phyloP scores from a whole-genome alignment of 2,888 invertebrate genomes.

The Scelioninae gen. 1 region DNA sequence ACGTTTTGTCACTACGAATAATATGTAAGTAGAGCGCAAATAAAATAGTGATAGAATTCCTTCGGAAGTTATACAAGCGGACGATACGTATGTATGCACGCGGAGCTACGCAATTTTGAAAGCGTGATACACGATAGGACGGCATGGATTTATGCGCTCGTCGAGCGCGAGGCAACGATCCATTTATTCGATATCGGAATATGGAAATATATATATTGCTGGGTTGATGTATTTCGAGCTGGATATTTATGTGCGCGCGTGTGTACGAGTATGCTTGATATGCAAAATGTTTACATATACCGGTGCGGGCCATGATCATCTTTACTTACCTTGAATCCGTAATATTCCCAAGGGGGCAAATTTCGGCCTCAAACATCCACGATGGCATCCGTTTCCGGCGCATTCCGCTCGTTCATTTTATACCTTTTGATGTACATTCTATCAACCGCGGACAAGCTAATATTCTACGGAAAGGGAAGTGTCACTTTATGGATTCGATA shows the following conservation, averaged over 20 bases:
- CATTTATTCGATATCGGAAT: constrained; percentile 82
- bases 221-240: constrained; percentile 75
- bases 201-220: constrained; percentile 82
- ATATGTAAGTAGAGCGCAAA: constrained; percentile 55
- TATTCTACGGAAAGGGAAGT: too few relatives aligned
- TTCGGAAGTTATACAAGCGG: constrained; percentile 52
- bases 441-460: constrained; percentile 78
- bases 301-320: constrained; percentile 75
- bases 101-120: constrained; percentile 65
- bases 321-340: constrained; percentile 79
- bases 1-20: constrained; percentile 33
- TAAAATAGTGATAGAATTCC: constrained; percentile 45
- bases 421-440: constrained; percentile 75
- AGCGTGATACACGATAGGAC: constrained; percentile 79
- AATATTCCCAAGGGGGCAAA: constrained; percentile 76
- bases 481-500: too few relatives aligned
- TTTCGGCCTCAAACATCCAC: constrained; percentile 71
- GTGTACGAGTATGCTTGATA: constrained; percentile 53
- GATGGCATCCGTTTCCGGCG: constrained; percentile 60
- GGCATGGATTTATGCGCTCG: constrained; percentile 79
- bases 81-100: constrained; percentile 46
- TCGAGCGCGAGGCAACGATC: constrained; percentile 77
- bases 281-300: constrained; percentile 57
- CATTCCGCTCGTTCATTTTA: constrained; percentile 70
- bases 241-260: constrained; percentile 55